Evolutionary conservation across 2,113 vertebrate genomes (phyloP).

Genomic region (Festucalex cinctus): DNA sequence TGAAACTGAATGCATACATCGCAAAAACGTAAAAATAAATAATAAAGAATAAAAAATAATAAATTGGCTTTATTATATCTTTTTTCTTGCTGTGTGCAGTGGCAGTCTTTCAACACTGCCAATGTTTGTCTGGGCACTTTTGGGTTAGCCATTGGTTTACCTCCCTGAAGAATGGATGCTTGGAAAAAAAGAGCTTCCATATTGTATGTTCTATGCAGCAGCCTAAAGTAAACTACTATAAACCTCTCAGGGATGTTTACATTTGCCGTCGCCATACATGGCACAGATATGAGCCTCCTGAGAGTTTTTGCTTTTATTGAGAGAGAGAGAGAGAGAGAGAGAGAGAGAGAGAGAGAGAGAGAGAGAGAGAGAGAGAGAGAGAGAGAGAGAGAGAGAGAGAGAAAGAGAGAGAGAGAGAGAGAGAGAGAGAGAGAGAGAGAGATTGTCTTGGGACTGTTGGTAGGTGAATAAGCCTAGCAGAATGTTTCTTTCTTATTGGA

Average conservation of each 20-base stretch:
- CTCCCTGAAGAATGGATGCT: constrained; percentile 24
- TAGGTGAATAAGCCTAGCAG: constrained; percentile 39
- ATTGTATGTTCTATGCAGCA: constrained; percentile 17
- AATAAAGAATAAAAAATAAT: too few relatives aligned
- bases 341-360: too few relatives aligned
- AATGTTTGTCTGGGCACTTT: constrained; percentile 25
- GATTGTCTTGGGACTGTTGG: constrained; percentile 35
- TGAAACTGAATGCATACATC: too few relatives aligned
- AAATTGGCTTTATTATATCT: too few relatives aligned
- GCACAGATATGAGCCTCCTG: background rate
- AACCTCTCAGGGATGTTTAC: constrained; percentile 10
- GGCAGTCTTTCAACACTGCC: background rate
- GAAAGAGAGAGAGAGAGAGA: too few relatives aligned
- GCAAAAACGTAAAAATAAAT: too few relatives aligned
- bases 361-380: too few relatives aligned
- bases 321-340: too few relatives aligned
- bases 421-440: background rate
- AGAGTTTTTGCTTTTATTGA: constrained; percentile 15
- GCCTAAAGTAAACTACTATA: constrained; percentile 3
- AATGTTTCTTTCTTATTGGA: constrained; percentile 35
- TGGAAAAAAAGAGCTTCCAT: constrained; percentile 41
- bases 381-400: too few relatives aligned
- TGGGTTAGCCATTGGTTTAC: constrained; percentile 51
- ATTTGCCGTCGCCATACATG: background rate
- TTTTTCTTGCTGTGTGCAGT: background rate